phyloP scores from a whole-genome alignment of 2,888 invertebrate genomes.

The Schrankia costaestrigalis region DNA sequence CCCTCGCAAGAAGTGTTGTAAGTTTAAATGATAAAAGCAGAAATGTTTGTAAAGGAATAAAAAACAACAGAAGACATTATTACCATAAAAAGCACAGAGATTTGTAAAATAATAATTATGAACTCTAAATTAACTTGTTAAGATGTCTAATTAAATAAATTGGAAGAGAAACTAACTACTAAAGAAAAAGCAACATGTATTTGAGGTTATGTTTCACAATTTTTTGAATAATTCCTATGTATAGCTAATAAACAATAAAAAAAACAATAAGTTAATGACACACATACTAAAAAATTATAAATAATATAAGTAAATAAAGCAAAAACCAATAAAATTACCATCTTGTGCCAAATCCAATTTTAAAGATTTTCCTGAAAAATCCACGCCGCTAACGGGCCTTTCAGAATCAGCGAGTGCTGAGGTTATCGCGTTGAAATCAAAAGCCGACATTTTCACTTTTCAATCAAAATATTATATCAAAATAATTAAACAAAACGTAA shows the following conservation, averaged over 20 bases:
- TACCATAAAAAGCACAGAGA: not conserved
- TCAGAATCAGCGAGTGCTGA: slow-evolving; percentile 67
- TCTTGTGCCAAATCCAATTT: slow-evolving; percentile 89
- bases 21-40: too few species aligned
- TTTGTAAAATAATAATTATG: not conserved
- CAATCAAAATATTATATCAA: slow-evolving; percentile 24
- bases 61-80: not conserved
- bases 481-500: slow-evolving; percentile 33
- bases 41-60: too few species aligned
- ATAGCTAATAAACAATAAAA: not conserved
- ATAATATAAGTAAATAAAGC: not conserved
- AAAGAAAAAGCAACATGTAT: not conserved
- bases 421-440: slow-evolving; percentile 80
- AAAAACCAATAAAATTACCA: slow-evolving; percentile 77
- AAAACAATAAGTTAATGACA: not conserved
- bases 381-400: slow-evolving; percentile 82
- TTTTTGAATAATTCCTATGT: not conserved
- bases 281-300: not conserved
- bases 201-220: too few species aligned
- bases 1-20: too few species aligned
- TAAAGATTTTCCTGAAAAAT: slow-evolving; percentile 89
- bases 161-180: not conserved
- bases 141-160: not conserved
- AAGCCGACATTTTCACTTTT: slow-evolving; percentile 62
- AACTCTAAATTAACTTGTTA: not conserved